Evolutionary conservation across 1,140 invertebrate species (phyloP), one percentile per base, ranked within the genome.

Genomic region (Patella vulgata): DNA sequence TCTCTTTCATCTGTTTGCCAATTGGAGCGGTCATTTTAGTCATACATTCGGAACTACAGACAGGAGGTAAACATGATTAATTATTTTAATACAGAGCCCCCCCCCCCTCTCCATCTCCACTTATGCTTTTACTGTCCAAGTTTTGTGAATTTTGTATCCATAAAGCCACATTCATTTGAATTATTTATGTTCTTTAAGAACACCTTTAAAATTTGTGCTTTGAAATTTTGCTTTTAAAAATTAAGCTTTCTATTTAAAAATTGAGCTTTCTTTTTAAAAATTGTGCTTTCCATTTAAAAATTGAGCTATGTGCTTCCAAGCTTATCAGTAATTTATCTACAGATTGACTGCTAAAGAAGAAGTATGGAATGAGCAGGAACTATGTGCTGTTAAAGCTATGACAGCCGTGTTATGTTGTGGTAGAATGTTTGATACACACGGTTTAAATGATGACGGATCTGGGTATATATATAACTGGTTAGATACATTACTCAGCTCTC

Each of bases 321-420:
- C n/a, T n/a, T n/a, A n/a, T n/a, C n/a, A n/a, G 14, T 36, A 8
- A 36, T 36, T 14, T 36, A 8, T 36, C 33, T 36, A 8, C 14
- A 36, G 33, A 36, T 36, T 36, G 14, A 8, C 33, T 8, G 33
- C 33, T 39, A 81, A 79, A 59, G 77, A 79, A 51, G 83, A 86
- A 58, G 72, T 78, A 2, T 85, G 85, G 59, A 81, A 85, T 12
- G 88, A 90, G 63, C 85, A 90, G 39, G 90, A 92, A 75, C 84
- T 90, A 68, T 86, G 88, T 11, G 88, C 90, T 23, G 83, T 90
- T 1, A 90, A 83, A 40, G 95, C 97, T 5, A 97, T 98, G 93
- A 95, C 93, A 63, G 91, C 94, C 30, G 86, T 99, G 2, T 87
- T 98, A 0, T 97, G 94, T 78, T 98, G 96, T 84, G 97, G 97